These are phyloP conservation scores for Drosophila albomicans DNA, from an alignment of 1,140 invertebrate genomes.

Conservation along the genomic window DNA sequence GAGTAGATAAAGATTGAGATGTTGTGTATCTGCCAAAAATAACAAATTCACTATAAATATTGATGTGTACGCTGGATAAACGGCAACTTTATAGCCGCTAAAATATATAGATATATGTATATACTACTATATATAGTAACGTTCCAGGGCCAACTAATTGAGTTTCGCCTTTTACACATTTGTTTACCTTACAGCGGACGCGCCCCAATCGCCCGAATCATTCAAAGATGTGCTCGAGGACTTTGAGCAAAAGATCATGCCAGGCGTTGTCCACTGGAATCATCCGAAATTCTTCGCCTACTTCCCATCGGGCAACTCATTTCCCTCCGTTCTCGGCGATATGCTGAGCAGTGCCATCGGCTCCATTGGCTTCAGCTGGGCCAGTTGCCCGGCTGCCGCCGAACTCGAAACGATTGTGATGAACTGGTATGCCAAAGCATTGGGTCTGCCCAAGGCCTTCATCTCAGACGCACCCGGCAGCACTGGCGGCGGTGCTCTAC, in stretches of 20 bases:
- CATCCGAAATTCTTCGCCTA: slow-evolving; percentile 98
- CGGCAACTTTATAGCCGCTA: slow-evolving; percentile 70
- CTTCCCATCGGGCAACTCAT: slow-evolving; percentile 97
- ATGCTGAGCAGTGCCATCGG: slow-evolving; percentile 97
- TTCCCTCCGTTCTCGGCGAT: slow-evolving; percentile 96
- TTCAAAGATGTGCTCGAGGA: slow-evolving; percentile 96
- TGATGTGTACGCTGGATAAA: slow-evolving; percentile 34
- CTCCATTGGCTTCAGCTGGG: slow-evolving; percentile 97
- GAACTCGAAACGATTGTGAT: slow-evolving; percentile 93
- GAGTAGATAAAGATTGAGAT: slow-evolving; percentile 42
- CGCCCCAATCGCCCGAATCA: slow-evolving; percentile 92
- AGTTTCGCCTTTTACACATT: slow-evolving; percentile 12
- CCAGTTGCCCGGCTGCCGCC: slow-evolving; percentile 93
- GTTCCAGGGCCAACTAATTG: slow-evolving; percentile 19
- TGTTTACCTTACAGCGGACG: slow-evolving; percentile 85
- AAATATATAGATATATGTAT: slow-evolving; percentile 45
- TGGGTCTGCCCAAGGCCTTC: slow-evolving; percentile 87
- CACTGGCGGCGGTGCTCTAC: slow-evolving; percentile 91
- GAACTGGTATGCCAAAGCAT: slow-evolving; percentile 87
- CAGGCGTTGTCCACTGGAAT: slow-evolving; percentile 98
- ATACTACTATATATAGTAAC: not conserved
- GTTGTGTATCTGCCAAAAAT: slow-evolving; percentile 66
- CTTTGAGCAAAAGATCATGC: slow-evolving; percentile 96
- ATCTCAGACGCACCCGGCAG: slow-evolving; percentile 86
- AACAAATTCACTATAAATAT: slow-evolving; percentile 74